These are phyloP conservation scores for Xestobium rufovillosum DNA, from an alignment of 2,888 invertebrate genomes.

Conservation along the genomic window DNA sequence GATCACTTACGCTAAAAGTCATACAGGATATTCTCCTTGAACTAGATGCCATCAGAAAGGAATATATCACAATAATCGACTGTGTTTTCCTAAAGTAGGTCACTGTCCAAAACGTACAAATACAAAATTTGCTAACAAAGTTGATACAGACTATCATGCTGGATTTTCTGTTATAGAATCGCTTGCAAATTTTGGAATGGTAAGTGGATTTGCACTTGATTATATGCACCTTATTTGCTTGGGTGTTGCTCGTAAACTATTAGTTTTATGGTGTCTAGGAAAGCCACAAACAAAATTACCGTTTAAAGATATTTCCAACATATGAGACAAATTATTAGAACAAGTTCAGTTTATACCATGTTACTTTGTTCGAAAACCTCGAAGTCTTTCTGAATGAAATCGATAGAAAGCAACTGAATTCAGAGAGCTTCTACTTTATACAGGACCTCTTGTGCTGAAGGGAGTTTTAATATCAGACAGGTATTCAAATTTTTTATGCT, in stretches of 20 bases:
- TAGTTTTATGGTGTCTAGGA: slow-evolving; percentile 10
- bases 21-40: slow-evolving; percentile 23
- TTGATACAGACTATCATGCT: slow-evolving; percentile 21
- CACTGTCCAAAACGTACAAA: slow-evolving; percentile 11
- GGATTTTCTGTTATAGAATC: slow-evolving; percentile 19
- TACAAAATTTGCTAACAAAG: slow-evolving; percentile 13
- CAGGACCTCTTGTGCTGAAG: too few relatives aligned
- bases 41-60: slow-evolving; percentile 22
- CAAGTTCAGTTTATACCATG: too few relatives aligned
- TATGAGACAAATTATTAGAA: too few relatives aligned
- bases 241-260: slow-evolving; percentile 15
- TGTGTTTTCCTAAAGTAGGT: slow-evolving; percentile 18
- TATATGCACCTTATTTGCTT: slow-evolving; percentile 20
- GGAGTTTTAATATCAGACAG: too few relatives aligned
- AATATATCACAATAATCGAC: slow-evolving; percentile 10
- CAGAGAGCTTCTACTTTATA: too few relatives aligned
- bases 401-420: too few relatives aligned
- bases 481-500: too few relatives aligned
- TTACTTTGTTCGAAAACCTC: too few relatives aligned
- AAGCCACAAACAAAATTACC: slow-evolving; percentile 7
- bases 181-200: slow-evolving; percentile 24
- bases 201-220: slow-evolving; percentile 24
- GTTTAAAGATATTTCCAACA: too few relatives aligned
- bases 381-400: too few relatives aligned
- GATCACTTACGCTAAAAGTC: slow-evolving; percentile 19